Evolutionary conservation across 1,140 invertebrate genomes (phyloP).

Genomic region (Drosophila parvula): DNA sequence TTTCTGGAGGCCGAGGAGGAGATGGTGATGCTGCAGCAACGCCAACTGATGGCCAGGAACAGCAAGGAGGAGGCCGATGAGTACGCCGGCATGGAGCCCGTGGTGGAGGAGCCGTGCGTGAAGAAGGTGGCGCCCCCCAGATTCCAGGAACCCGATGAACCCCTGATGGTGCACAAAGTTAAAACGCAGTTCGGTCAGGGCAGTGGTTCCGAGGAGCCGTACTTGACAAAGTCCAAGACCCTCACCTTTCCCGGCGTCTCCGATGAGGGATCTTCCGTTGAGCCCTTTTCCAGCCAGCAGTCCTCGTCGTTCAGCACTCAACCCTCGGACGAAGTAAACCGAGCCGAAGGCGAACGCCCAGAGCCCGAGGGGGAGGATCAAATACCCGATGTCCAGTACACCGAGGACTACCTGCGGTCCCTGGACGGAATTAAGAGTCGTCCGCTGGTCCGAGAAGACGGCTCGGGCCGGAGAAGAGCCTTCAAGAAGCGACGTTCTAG

Average conservation of each 20-base stretch:
- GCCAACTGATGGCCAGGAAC: slow-evolving; percentile 47
- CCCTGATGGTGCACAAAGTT: slow-evolving; percentile 60
- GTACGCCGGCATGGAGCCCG: slow-evolving; percentile 63
- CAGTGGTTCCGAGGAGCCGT: slow-evolving; percentile 45
- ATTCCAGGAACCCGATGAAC: slow-evolving; percentile 55
- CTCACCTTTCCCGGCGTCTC: slow-evolving; percentile 70
- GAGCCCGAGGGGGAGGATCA: slow-evolving; percentile 78
- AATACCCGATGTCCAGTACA: slow-evolving; percentile 62
- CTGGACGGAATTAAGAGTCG: slow-evolving; percentile 86
- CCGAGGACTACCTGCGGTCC: slow-evolving; percentile 84
- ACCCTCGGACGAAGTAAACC: slow-evolving; percentile 52
- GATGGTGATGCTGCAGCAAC: slow-evolving; percentile 74
- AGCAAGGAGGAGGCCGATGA: slow-evolving; percentile 42
- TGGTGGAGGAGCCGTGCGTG: slow-evolving; percentile 71
- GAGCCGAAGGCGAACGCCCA: slow-evolving; percentile 60
- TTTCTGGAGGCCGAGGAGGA: slow-evolving; percentile 81
- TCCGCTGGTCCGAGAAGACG: slow-evolving; percentile 86
- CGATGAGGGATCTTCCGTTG: slow-evolving; percentile 78
- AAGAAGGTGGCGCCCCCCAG: slow-evolving; percentile 58
- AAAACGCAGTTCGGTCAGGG: slow-evolving; percentile 78
- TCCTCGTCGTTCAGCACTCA: slow-evolving; percentile 79
- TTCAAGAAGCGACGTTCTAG: slow-evolving; percentile 86
- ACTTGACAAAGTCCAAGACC: slow-evolving; percentile 57
- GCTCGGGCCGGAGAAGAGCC: slow-evolving; percentile 85
- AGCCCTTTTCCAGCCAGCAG: slow-evolving; percentile 71